Evolutionary conservation across 2,888 invertebrate genomes (phyloP).

Genomic region (Lumbricus terrestris): DNA sequence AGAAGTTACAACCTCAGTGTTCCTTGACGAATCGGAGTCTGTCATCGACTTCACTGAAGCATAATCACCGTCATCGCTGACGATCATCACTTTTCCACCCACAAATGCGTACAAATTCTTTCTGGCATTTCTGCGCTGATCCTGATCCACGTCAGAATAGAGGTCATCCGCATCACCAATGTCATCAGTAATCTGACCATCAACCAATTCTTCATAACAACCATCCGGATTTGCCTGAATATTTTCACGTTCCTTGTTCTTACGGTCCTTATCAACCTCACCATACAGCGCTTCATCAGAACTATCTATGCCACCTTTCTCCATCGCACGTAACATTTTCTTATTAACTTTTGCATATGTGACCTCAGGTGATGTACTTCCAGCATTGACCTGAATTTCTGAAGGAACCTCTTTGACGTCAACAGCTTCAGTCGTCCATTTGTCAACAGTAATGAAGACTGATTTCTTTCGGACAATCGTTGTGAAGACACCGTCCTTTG

Average conservation of each 20-base stretch:
- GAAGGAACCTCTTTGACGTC: neutral
- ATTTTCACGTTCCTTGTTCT: neutral
- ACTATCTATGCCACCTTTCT: neutral
- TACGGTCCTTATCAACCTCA: neutral
- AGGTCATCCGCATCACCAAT: neutral
- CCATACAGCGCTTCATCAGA: neutral
- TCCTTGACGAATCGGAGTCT: neutral
- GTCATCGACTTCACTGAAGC: neutral
- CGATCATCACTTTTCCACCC: conserved; percentile 4
- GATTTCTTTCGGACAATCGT: conserved; percentile 7
- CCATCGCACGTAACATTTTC: neutral
- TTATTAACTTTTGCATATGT: neutral
- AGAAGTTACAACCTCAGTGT: neutral
- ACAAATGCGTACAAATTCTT: neutral
- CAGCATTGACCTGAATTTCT: neutral
- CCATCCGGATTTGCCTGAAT: neutral
- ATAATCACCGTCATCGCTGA: neutral
- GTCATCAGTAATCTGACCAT: neutral
- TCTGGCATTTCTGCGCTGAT: neutral
- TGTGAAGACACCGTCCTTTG: neutral
- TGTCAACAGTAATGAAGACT: neutral
- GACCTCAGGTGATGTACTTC: neutral
- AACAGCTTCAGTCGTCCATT: neutral
- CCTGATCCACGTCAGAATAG: neutral
- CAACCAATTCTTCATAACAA: neutral